Conservation (phyloP, 2,888 invertebrate genomes). For the Erebia epiphron region DNA sequence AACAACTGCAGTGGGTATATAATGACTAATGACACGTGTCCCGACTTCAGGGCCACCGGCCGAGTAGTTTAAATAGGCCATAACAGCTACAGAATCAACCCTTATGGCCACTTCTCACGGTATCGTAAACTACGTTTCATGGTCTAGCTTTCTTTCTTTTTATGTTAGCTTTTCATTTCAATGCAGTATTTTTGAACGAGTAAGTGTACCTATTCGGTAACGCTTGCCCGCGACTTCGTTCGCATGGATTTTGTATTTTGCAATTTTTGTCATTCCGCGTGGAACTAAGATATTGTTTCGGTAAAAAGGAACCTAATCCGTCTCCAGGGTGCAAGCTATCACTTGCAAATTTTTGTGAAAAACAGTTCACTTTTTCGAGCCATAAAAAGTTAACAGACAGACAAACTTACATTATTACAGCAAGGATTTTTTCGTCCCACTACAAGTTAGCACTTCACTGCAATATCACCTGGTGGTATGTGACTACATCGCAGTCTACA, state of each 20-base stretch:
- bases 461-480: too few relatives aligned
- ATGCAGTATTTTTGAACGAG: background rate
- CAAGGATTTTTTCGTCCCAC: too few relatives aligned
- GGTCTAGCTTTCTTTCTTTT: slow-evolving; percentile 6
- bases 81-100: slow-evolving; percentile 18
- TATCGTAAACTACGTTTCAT: slow-evolving; percentile 20
- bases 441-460: too few relatives aligned
- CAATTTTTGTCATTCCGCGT: background rate
- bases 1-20: too few relatives aligned
- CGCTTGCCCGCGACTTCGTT: background rate
- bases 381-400: too few relatives aligned
- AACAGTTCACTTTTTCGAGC: too few relatives aligned
- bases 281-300: too few relatives aligned
- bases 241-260: background rate
- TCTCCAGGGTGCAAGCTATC: too few relatives aligned
- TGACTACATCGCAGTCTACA: too few relatives aligned
- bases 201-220: background rate
- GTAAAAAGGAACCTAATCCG: too few relatives aligned
- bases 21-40: background rate
- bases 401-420: too few relatives aligned
- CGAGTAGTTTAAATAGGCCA: slow-evolving; percentile 12
- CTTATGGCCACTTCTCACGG: slow-evolving; percentile 26
- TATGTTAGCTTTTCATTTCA: slow-evolving; percentile 7
- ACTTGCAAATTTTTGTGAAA: too few relatives aligned
- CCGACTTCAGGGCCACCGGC: slow-evolving; percentile 12